phyloP scores from a whole-genome alignment of 1,140 invertebrate species.

The Drosophila orena region DNA sequence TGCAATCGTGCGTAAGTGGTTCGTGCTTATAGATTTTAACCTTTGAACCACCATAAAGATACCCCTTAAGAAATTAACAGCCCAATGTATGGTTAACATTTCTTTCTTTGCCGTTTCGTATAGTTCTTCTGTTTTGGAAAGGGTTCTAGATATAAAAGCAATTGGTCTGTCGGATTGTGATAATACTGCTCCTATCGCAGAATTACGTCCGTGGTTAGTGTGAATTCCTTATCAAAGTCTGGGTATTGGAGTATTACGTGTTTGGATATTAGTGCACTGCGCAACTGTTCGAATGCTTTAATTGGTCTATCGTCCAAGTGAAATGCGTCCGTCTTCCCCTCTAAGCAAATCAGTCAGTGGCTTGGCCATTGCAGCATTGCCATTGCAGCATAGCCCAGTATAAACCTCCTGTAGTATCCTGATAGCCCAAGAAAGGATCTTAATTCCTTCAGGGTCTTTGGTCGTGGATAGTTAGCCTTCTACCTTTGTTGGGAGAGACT shows the following conservation, averaged over 20 bases:
- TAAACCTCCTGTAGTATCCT: background rate
- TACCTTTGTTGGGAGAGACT: background rate
- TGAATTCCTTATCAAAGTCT: background rate
- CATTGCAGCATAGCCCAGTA: background rate
- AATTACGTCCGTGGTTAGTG: background rate
- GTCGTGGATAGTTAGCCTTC: background rate
- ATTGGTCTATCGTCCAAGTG: background rate
- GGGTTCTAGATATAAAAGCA: background rate
- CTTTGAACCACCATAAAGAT: background rate
- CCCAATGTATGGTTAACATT: background rate
- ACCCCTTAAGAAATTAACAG: background rate
- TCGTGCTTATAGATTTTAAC: background rate
- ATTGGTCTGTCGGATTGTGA: background rate
- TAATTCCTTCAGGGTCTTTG: background rate
- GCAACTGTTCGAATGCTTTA: background rate
- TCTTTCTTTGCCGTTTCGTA: background rate
- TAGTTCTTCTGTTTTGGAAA: background rate
- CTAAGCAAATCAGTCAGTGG: background rate
- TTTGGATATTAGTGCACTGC: no score
- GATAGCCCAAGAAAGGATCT: background rate
- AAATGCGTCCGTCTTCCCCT: background rate
- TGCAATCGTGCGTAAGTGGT: background rate
- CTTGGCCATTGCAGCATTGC: no score
- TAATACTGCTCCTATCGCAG: background rate
- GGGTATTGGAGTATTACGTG: no score